phyloP scores from a whole-genome alignment of 1,140 invertebrate species.

The Drosophila miranda region DNA sequence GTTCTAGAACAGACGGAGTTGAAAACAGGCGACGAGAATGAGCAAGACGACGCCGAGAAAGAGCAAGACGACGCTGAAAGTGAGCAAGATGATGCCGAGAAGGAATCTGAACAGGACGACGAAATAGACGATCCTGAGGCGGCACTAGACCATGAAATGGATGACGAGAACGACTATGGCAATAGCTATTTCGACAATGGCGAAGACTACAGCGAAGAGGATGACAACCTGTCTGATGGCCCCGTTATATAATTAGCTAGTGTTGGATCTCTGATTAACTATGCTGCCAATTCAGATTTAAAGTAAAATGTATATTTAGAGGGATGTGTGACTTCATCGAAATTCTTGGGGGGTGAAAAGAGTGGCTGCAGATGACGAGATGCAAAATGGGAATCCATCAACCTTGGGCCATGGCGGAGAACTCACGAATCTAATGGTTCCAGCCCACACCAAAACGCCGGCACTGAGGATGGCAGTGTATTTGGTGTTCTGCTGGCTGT shows the following conservation, averaged over 20 bases:
- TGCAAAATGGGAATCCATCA: conserved; percentile 46
- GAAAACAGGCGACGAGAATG: conserved; percentile 84
- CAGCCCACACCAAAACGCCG: conserved; percentile 85
- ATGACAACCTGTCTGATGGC: conserved; percentile 92
- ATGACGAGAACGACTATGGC: conserved; percentile 90
- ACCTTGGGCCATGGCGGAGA: no score
- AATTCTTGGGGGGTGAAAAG: conserved; percentile 82
- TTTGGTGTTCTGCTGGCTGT: conserved; percentile 86
- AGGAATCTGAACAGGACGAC: conserved; percentile 83
- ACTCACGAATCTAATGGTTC: conserved; percentile 86
- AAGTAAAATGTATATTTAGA: conserved; percentile 51
- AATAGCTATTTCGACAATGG: conserved; percentile 95
- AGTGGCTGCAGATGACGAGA: conserved; percentile 82
- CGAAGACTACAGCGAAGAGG: conserved; percentile 92
- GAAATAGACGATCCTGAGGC: conserved; percentile 67
- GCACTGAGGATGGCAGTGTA: conserved; percentile 87
- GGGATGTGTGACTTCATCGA: conserved; percentile 82
- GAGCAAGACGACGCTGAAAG: no score
- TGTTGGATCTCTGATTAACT: conserved; percentile 68
- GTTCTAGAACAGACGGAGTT: conserved; percentile 85
- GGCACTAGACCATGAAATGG: conserved; percentile 87
- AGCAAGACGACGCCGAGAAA: conserved; percentile 60
- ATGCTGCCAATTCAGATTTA: conserved; percentile 65
- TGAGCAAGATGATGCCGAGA: conserved; percentile 72
- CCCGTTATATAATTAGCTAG: conserved; percentile 79